Evolutionary conservation across 64 coral and sea anemone species (phyloP), one percentile per base, ranked within the genome.

Genomic region (Dendrophyllia cribrosa): DNA sequence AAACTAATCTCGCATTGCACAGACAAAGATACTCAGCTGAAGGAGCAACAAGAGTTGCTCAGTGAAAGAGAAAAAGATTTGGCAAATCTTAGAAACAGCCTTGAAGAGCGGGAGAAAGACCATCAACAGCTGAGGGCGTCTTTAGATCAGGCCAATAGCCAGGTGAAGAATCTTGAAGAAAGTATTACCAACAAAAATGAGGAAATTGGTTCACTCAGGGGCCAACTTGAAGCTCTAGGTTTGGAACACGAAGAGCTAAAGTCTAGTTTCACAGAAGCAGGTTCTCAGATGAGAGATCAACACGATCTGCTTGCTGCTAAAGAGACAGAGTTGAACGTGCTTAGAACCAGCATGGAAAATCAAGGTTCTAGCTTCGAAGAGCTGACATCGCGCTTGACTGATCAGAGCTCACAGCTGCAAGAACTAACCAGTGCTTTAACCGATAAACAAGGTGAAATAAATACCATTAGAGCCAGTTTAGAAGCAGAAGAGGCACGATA

Each of bases 281-380:
- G 80, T 24, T 84, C 80, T 7, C 80, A 84, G 45, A 84, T 77
- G 12, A 87, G 65, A 56, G 91, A 93, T 23, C 48, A 87, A 3
- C 65, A 83, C 58, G 46, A 73, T 79, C 21, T 87, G 61, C 21
- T 87, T 9, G 74, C 77, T 5, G 72, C 74, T 11, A 86, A 68
- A 59, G 91, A 93, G 47, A 61, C 59, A 6, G 85, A 78, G 22
- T 23, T 93, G 14, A 77, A 60, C 23, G 91, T 77, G 9, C 81
- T 93, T 20, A 47, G 75, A 66, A 49, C 59, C 11, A 93, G 80
- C 25, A 51, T 93, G 19, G 59, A 75, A 43, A 72, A 93, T 43
- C 86, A 74, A 46, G 72, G 72, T 2, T 74, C 72, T 17, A 72
- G 48, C 13, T 63, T 73, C 58, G n/a, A 74, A 74, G 69, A 75